Percentiles rank a stretch among this genome's conserved stretches.
Conservation (phyloP, 2,113 vertebrate species). For the Bujurquina vittata region DNA sequence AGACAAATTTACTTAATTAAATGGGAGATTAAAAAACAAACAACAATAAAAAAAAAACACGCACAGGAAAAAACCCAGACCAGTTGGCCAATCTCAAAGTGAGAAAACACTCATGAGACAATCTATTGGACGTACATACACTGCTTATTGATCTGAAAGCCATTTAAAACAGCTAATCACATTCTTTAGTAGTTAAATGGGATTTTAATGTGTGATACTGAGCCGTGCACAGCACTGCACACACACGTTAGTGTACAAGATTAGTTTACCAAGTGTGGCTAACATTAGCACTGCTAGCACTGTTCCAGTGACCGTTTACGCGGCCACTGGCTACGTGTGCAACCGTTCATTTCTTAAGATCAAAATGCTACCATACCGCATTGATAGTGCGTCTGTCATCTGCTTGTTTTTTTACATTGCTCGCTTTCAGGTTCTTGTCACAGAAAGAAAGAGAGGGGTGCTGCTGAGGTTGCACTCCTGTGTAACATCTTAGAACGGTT, state of each 20-base stretch:
- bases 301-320: background rate
- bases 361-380: background rate
- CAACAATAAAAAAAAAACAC: background rate
- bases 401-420: background rate
- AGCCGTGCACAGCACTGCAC: background rate
- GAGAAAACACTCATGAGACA: background rate
- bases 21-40: too few species aligned
- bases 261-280: background rate
- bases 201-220: background rate
- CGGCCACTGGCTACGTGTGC: background rate
- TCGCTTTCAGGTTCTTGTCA: background rate
- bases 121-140: background rate
- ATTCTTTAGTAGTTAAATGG: background rate
- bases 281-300: background rate
- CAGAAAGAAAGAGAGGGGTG: background rate
- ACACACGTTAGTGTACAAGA: background rate
- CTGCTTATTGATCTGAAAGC: background rate
- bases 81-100: background rate
- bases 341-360: background rate
- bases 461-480: background rate
- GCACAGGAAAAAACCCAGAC: background rate
- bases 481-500: background rate
- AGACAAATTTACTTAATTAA: too few species aligned
- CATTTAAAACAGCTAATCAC: background rate
- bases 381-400: background rate